phyloP scores from a whole-genome alignment of 2,113 vertebrate genomes.

The Cavia porcellus region DNA sequence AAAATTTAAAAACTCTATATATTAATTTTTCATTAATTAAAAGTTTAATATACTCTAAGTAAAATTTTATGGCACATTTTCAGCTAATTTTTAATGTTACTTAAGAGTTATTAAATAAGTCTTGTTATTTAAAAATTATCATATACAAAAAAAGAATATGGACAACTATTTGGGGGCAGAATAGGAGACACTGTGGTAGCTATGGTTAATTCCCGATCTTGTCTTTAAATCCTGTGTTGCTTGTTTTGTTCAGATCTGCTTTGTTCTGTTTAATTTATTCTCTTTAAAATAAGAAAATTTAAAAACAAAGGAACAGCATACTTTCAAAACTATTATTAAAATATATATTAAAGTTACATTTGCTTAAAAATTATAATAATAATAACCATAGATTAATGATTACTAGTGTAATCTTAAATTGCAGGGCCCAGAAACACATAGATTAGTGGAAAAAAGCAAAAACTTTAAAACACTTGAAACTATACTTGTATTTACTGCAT shows the following conservation, averaged over 20 bases:
- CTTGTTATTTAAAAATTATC: background rate
- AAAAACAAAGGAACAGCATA: no score
- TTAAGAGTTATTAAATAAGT: background rate
- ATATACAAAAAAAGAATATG: background rate
- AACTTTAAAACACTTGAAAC: background rate
- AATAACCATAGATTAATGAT: background rate
- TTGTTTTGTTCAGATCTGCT: no score
- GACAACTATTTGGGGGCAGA: no score
- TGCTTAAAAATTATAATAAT: background rate
- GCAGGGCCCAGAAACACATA: background rate
- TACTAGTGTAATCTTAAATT: background rate
- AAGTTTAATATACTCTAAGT: background rate
- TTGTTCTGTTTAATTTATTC: no score
- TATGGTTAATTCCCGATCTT: no score
- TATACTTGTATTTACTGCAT: background rate
- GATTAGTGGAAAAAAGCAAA: background rate
- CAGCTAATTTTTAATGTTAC: background rate
- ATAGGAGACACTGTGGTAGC: no score
- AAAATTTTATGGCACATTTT: background rate
- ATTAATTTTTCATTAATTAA: constrained; percentile 36
- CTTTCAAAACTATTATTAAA: background rate
- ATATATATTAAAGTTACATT: background rate
- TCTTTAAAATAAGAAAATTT: no score
- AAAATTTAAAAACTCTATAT: background rate
- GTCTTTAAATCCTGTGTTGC: no score